These are phyloP conservation scores for Seriola dumerili DNA, from an alignment of 2,113 vertebrate genomes.

Conservation along the genomic window DNA sequence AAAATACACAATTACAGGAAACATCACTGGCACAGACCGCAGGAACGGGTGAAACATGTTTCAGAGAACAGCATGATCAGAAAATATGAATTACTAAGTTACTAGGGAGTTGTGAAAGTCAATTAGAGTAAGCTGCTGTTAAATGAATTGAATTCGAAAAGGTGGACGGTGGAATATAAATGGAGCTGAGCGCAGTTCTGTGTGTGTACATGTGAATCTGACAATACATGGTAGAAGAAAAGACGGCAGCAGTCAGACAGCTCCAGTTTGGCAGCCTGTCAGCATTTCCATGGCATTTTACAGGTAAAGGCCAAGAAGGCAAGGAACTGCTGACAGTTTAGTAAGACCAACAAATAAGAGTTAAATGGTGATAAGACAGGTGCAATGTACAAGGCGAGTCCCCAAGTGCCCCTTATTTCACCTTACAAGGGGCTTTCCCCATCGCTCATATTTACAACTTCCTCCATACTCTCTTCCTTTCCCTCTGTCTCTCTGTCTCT, in stretches of 20 bases:
- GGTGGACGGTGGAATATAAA: conserved; percentile 43
- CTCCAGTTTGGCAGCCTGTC: conserved; percentile 73
- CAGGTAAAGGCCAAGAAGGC: conserved; percentile 76
- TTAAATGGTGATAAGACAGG: conserved; percentile 78
- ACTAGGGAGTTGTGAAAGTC: conserved; percentile 12
- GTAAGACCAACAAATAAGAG: conserved; percentile 79
- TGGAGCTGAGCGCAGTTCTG: conserved; percentile 43
- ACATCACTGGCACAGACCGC: conserved; percentile 42
- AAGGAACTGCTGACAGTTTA: conserved; percentile 77
- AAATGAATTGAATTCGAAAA: conserved; percentile 50
- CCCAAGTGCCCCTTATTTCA: conserved; percentile 71
- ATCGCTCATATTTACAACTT: conserved; percentile 75
- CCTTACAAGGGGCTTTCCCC: conserved; percentile 71
- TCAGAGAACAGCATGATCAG: conserved; percentile 17
- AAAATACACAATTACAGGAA: conserved; percentile 69
- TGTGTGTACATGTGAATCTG: conserved; percentile 53
- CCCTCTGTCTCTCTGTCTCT: neutral
- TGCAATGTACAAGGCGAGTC: conserved; percentile 59
- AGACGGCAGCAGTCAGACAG: conserved; percentile 45
- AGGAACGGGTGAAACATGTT: conserved; percentile 22
- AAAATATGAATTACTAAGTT: conserved; percentile 34
- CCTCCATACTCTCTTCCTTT: conserved; percentile 25
- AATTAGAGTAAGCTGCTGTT: conserved; percentile 22
- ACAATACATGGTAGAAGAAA: conserved; percentile 48
- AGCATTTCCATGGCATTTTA: conserved; percentile 76